These are phyloP conservation scores for Notolepis coatsorum DNA, from an alignment of 2,797 vertebrate species.

Conservation along the genomic window DNA sequence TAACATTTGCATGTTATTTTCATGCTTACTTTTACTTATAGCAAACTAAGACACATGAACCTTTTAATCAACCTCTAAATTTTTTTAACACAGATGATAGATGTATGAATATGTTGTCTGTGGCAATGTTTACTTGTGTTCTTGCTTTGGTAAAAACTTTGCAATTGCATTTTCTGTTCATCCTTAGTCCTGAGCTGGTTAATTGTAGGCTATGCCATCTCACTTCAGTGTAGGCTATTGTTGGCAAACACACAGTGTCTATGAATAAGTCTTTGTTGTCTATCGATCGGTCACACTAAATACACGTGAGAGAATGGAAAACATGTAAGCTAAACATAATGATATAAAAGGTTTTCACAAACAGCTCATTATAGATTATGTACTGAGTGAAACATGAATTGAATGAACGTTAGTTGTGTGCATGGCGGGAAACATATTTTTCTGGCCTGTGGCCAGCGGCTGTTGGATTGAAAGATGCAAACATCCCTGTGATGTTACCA, in stretches of 20 bases:
- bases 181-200: neutral
- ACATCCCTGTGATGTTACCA: too few species aligned
- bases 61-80: constrained; percentile 2
- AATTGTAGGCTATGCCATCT: too few species aligned
- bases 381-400: neutral
- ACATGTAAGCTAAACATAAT: neutral
- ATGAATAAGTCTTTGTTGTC: neutral
- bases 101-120: neutral
- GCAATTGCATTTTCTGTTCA: neutral
- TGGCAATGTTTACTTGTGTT: neutral
- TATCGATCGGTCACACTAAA: neutral
- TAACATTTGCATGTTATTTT: too few species aligned
- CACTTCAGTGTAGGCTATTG: neutral
- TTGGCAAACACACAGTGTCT: neutral
- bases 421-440: too few species aligned
- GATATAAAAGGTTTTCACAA: neutral
- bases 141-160: neutral
- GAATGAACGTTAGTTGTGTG: neutral
- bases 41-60: neutral
- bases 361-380: neutral
- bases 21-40: too few species aligned
- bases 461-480: too few species aligned
- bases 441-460: too few species aligned
- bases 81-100: neutral
- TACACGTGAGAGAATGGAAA: neutral